Percentiles rank a stretch among this genome's conserved stretches.
Conservation (phyloP, 2,113 vertebrate species). For the Poeciliopsis turrubarensis region DNA sequence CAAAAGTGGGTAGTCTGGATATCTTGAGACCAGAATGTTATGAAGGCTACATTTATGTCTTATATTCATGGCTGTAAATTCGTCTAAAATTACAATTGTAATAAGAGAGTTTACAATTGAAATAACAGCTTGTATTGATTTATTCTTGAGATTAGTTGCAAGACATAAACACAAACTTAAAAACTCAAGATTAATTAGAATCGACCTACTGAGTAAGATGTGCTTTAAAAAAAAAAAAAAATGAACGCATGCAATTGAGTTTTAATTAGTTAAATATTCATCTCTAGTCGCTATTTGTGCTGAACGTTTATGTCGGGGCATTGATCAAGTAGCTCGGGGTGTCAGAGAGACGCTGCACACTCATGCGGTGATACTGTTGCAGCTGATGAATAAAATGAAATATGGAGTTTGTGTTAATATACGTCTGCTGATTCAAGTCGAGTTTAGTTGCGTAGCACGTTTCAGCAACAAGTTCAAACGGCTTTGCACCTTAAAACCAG, state of each 20-base stretch:
- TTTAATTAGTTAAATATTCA: not conserved
- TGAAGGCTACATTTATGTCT: no score
- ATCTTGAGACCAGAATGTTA: no score
- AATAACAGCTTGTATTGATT: no score
- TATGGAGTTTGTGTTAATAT: not conserved
- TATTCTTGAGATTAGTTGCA: no score
- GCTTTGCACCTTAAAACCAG: no score
- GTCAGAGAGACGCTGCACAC: not conserved
- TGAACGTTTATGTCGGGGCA: not conserved
- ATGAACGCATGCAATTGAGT: not conserved
- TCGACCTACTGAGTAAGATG: not conserved
- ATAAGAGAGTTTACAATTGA: no score
- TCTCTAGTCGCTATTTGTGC: not conserved
- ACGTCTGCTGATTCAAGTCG: not conserved
- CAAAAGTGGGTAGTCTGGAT: no score
- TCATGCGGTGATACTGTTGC: conserved; percentile 3
- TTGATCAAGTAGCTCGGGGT: conserved; percentile 4
- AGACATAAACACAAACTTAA: not conserved
- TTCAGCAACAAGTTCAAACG: no score
- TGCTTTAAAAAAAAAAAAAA: not conserved
- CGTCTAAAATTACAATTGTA: no score
- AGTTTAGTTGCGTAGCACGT: no score
- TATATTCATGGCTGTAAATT: no score
- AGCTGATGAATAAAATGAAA: conserved; percentile 9
- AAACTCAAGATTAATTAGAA: conserved; percentile 1